Evolutionary conservation across 2,888 invertebrate species (phyloP).

Genomic region (Tetanocera ferruginea): DNA sequence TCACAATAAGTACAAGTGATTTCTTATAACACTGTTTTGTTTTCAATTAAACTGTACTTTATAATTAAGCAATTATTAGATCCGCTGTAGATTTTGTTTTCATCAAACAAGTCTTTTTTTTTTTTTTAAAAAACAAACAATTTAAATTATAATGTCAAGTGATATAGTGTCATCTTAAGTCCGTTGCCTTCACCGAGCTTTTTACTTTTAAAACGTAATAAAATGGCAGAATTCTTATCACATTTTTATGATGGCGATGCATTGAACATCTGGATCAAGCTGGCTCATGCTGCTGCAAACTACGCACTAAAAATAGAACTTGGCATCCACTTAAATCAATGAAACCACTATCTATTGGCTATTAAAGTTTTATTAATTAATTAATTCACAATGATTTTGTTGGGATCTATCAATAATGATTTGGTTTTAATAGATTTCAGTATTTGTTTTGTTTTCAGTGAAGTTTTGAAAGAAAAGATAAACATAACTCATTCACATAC

Average conservation of each 20-base stretch:
- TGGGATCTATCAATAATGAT: too few species aligned
- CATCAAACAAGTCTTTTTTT: background rate
- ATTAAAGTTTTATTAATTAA: too few species aligned
- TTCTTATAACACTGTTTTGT: too few species aligned
- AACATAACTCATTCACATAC: too few species aligned
- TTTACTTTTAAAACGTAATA: slow-evolving; percentile 1
- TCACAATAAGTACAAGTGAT: too few species aligned
- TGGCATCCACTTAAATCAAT: background rate
- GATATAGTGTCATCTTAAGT: too few species aligned
- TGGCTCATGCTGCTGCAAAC: background rate
- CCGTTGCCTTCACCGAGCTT: background rate
- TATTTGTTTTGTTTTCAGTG: too few species aligned
- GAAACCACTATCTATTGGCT: background rate
- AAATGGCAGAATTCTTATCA: slow-evolving; percentile 50
- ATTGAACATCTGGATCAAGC: slow-evolving; percentile 22
- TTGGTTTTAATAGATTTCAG: too few species aligned
- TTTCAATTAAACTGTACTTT: too few species aligned
- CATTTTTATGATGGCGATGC: background rate
- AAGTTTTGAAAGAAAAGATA: too few species aligned
- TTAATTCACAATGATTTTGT: too few species aligned
- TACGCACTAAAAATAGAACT: slow-evolving; percentile 6
- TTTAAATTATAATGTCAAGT: too few species aligned
- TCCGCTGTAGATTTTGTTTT: background rate
- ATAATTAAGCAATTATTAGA: background rate
- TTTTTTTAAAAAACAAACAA: background rate